Evolutionary conservation across 2,888 invertebrate species (phyloP).

Genomic region (Geophilus truncorum): DNA sequence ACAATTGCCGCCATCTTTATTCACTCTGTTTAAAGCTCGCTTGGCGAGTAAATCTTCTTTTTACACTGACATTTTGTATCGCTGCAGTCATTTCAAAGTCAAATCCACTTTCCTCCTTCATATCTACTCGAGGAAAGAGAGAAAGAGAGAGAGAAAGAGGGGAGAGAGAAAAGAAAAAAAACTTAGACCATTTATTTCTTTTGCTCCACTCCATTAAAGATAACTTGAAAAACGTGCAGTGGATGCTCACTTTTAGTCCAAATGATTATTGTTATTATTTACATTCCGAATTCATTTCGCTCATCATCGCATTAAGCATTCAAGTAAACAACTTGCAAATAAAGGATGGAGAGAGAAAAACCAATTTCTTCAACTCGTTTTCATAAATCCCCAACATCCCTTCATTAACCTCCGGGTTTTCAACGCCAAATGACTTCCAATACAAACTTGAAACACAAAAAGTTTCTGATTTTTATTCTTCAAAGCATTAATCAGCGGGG

Average conservation of each 20-base stretch:
- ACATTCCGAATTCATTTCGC: conserved; percentile 1
- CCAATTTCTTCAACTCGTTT: conserved; percentile 11
- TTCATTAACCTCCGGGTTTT: not conserved
- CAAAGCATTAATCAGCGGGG: too few relatives aligned
- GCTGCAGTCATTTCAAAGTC: conserved; percentile 15
- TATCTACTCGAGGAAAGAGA: not conserved
- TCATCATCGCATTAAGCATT: conserved; percentile 7
- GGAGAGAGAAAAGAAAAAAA: not conserved
- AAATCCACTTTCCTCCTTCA: conserved; percentile 12
- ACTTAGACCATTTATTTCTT: not conserved
- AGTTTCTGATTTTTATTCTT: not conserved
- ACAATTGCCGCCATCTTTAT: conserved; percentile 16
- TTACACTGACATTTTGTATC: conserved; percentile 15
- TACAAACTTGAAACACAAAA: not conserved
- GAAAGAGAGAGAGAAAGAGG: not conserved
- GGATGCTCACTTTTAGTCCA: not conserved
- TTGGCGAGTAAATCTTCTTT: conserved; percentile 2
- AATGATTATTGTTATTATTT: conserved; percentile 14
- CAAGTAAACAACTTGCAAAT: not conserved
- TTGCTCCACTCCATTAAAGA: conserved; percentile 12
- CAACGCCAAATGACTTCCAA: not conserved
- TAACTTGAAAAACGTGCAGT: conserved; percentile 17
- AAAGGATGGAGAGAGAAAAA: not conserved
- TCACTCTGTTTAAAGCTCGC: not conserved
- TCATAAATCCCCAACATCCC: not conserved